Percentiles rank a stretch among this genome's conserved stretches.
phyloP scores from a whole-genome alignment of 2,113 vertebrate genomes.

The Epinephelus moara region DNA sequence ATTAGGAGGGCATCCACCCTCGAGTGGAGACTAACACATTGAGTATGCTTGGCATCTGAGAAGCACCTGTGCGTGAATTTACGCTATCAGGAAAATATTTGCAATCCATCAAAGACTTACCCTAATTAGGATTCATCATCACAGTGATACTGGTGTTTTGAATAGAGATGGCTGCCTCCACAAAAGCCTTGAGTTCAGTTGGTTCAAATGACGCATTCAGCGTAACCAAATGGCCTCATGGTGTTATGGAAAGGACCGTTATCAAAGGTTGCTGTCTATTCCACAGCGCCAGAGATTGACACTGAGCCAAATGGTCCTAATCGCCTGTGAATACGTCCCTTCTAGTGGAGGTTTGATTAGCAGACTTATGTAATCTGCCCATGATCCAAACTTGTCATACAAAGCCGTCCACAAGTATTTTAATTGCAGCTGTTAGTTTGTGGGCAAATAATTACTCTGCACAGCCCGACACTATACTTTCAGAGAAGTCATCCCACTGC shows the following conservation, averaged over 20 bases:
- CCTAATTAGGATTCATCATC: conserved; percentile 20
- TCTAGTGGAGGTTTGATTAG: conserved; percentile 34
- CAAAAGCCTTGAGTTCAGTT: neutral
- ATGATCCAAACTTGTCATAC: conserved; percentile 20
- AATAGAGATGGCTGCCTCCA: neutral
- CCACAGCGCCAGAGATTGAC: conserved; percentile 26
- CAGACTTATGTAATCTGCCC: conserved; percentile 50
- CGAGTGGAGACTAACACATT: conserved; percentile 14
- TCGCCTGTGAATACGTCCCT: conserved; percentile 39
- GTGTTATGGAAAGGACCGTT: conserved; percentile 22
- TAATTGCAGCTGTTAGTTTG: conserved; percentile 30
- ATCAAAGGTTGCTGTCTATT: conserved; percentile 47
- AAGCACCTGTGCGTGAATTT: conserved; percentile 17
- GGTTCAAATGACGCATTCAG: conserved; percentile 20
- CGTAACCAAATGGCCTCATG: conserved; percentile 4
- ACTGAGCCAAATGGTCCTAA: conserved; percentile 37
- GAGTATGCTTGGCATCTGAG: conserved; percentile 46
- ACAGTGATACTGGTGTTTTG: neutral
- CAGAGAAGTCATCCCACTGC: neutral
- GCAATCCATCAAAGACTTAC: neutral
- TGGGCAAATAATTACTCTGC: conserved; percentile 18
- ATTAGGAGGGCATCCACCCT: conserved; percentile 37
- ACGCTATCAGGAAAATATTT: conserved; percentile 9
- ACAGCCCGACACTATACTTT: neutral
- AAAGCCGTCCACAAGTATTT: conserved; percentile 31